phyloP scores from a whole-genome alignment of 2,113 vertebrate species.

The Cololabis saira region DNA sequence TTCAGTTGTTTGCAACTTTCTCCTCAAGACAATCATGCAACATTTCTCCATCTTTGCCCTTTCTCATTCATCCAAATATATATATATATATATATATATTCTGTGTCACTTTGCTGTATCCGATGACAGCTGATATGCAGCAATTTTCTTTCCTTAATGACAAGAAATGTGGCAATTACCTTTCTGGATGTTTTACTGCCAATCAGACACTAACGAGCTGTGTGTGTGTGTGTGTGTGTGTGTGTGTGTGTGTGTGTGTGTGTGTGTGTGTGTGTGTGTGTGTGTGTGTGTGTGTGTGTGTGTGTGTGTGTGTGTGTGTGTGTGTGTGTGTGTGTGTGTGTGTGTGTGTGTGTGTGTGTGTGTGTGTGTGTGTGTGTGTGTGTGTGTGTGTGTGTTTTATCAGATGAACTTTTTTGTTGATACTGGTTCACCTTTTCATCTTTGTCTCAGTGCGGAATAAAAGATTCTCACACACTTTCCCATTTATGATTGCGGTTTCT shows the following conservation, averaged over 20 bases:
- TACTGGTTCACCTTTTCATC: slow-evolving; percentile 39
- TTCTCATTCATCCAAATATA: too few species aligned
- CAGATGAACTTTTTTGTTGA: slow-evolving; percentile 19
- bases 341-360: slow-evolving; percentile 1
- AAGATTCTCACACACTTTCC: slow-evolving; percentile 37
- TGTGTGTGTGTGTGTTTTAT: slow-evolving; percentile 41
- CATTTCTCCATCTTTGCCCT: slow-evolving; percentile 2
- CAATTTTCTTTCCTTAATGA: slow-evolving; percentile 90
- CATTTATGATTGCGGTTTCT: slow-evolving; percentile 51
- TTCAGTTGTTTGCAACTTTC: not conserved
- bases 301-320: slow-evolving; percentile 36
- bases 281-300: slow-evolving; percentile 2
- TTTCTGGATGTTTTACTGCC: slow-evolving; percentile 88
- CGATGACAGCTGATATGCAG: slow-evolving; percentile 85
- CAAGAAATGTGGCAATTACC: slow-evolving; percentile 95
- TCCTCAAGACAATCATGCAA: slow-evolving; percentile 14
- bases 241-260: slow-evolving; percentile 26
- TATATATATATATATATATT: slow-evolving; percentile 26
- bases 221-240: slow-evolving; percentile 14
- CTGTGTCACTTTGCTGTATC: slow-evolving; percentile 49
- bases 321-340: slow-evolving; percentile 20
- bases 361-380: slow-evolving; percentile 9
- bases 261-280: slow-evolving; percentile 3
- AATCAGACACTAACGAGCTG: slow-evolving; percentile 90
- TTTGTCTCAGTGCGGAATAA: slow-evolving; percentile 28